Evolutionary conservation across 2,797 vertebrate species (phyloP).

Genomic region (Champsocephalus esox): DNA sequence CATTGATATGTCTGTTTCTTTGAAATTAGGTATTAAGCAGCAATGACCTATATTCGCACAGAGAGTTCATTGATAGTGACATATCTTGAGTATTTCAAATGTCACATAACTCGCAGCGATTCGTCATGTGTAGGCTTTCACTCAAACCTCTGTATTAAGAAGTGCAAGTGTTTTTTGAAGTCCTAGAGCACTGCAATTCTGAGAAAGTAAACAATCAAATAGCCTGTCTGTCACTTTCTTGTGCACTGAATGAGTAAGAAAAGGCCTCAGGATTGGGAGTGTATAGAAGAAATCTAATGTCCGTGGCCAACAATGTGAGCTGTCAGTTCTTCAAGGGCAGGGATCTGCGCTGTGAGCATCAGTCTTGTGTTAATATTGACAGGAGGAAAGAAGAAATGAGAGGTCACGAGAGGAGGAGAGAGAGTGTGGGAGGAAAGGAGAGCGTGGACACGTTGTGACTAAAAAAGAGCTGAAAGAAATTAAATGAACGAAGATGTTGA

Average conservation of each 20-base stretch:
- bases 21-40: conserved; percentile 12
- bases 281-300: conserved; percentile 30
- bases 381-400: conserved; percentile 57
- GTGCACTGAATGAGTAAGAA: conserved; percentile 11
- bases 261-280: conserved; percentile 25
- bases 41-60: conserved; percentile 53
- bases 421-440: conserved; percentile 22
- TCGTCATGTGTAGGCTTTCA: conserved; percentile 41
- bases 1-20: conserved; percentile 26
- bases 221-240: conserved; percentile 36
- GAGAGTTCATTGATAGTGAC: conserved; percentile 56
- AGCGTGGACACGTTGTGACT: conserved; percentile 33
- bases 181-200: conserved; percentile 15
- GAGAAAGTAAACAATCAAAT: conserved; percentile 39
- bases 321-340: conserved; percentile 63
- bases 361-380: conserved; percentile 73
- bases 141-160: conserved; percentile 30
- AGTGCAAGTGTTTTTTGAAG: conserved; percentile 14
- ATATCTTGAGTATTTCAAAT: conserved; percentile 55
- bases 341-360: conserved; percentile 38
- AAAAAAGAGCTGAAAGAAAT: conserved; percentile 16
- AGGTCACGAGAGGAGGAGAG: conserved; percentile 45
- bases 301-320: conserved; percentile 28
- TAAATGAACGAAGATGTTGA: conserved; percentile 20
- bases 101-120: conserved; percentile 54